phyloP scores from a whole-genome alignment of 2,797 vertebrate genomes.

The Triplophysa yarkandensis region DNA sequence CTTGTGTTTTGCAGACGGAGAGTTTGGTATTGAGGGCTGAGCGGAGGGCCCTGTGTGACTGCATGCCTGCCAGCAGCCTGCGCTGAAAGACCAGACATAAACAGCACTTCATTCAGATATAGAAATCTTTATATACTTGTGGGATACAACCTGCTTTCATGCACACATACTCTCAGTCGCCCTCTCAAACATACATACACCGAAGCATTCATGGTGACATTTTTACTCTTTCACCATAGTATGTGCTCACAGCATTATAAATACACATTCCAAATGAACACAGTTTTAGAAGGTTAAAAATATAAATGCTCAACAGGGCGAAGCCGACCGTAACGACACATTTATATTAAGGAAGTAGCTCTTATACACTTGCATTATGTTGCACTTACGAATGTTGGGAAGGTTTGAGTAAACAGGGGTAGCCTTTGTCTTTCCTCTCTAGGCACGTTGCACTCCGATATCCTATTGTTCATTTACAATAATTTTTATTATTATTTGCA shows the following conservation, averaged over 20 bases:
- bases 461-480: not conserved
- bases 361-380: constrained; percentile 7
- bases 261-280: constrained; percentile 16
- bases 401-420: not conserved
- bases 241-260: constrained; percentile 3
- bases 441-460: constrained; percentile 27
- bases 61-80: constrained; percentile 80
- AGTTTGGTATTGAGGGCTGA: constrained; percentile 87
- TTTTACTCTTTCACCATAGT: constrained; percentile 6
- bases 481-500: constrained; percentile 28
- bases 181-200: constrained; percentile 5
- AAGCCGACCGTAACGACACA: not conserved
- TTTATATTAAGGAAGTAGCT: constrained; percentile 10
- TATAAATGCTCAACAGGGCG: not conserved
- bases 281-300: constrained; percentile 7
- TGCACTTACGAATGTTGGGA: not conserved
- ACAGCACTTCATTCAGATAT: not conserved
- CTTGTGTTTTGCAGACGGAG: constrained; percentile 81
- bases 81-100: constrained; percentile 69
- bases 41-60: constrained; percentile 88
- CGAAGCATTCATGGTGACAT: not conserved
- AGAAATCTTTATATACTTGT: constrained; percentile 13
- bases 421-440: constrained; percentile 5
- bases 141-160: constrained; percentile 15
- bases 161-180: not conserved